Evolutionary conservation across 2,797 vertebrate species (phyloP), one percentile per base, ranked within the genome.

Genomic region (Cyprinodon diabolis): DNA sequence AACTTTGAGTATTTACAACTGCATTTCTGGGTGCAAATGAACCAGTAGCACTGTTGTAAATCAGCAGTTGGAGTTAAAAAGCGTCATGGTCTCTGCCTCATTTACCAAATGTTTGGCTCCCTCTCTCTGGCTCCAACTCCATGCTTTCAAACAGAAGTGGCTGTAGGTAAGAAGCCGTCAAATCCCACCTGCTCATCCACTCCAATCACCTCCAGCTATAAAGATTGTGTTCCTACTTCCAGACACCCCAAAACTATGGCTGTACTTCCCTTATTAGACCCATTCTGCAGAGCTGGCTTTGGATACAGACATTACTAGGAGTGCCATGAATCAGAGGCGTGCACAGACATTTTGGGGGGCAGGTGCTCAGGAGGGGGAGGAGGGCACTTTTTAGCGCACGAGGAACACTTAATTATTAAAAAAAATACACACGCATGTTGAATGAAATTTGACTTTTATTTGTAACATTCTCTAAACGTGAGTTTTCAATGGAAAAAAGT

Each of bases 201-300:
- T 40, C 25, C 21, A 13, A 35, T 51, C 56, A 35, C 3, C 11
- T 48, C 57, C 51, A 47, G 71, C 62, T 45, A 10, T 51, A 17
- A 30, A 55, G 6, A 56, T 40, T 6, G 7, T 35, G 35, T 37
- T 54, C 48, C 47, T 45, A 55, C n/a, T 9, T 11, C n/a, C 17
- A 57, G 49, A 51, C 15, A 15, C 56, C 51, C 17, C 25, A 15
- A 43, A n/a, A 14, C n/a, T 4, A 11, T 56, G 40, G 51, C 54
- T 23, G 21, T 40, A n/a, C 35, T 17, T 40, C 51, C 40, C 81
- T 81, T 68, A 37, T 23, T 17, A 65, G 57, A 37, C 30, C 30
- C 35, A 37, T 11, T 4, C 57, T 4, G 57, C 30, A 37, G 57
- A 37, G 17, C 21, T 62, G 58, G 40, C 40, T 43, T 8, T 5